Percentiles rank a stretch among this genome's conserved stretches.
Conservation (phyloP, 2,888 invertebrate genomes). For the Philonicus albiceps region DNA sequence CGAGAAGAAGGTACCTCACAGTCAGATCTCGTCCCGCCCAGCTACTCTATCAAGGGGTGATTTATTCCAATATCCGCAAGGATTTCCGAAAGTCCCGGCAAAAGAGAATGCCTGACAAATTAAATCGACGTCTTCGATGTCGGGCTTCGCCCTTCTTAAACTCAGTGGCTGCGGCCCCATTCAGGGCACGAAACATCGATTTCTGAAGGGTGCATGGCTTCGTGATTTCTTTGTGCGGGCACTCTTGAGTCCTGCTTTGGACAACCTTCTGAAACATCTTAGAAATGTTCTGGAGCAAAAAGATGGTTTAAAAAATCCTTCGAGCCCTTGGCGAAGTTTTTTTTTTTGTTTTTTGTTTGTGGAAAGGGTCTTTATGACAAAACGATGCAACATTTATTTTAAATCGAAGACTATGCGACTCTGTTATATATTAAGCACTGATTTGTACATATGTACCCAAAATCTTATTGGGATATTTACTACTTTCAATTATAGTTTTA, state of each 20-base stretch:
- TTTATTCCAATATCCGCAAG: constrained; percentile 33
- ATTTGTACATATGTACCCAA: no score
- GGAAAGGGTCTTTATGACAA: not conserved
- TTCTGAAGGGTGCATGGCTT: not conserved
- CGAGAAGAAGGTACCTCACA: not conserved
- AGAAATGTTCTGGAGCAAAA: not conserved
- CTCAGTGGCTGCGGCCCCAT: not conserved
- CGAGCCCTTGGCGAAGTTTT: no score
- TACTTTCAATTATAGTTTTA: no score
- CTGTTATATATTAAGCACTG: no score
- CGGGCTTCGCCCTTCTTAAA: not conserved
- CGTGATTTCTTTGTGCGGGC: not conserved
- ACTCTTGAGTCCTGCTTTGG: not conserved
- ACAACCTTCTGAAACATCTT: not conserved
- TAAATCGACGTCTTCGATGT: constrained; percentile 11
- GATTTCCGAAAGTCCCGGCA: constrained; percentile 16
- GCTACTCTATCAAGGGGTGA: constrained; percentile 13
- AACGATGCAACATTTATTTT: not conserved
- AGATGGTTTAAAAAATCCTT: not conserved
- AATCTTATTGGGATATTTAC: no score
- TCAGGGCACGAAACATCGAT: not conserved
- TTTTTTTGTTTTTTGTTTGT: not conserved
- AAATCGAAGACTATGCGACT: not conserved
- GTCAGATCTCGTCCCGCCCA: not conserved
- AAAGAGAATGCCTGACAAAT: not conserved